Conservation (phyloP, 2,113 vertebrate species). For the Miniopterus natalensis region DNA sequence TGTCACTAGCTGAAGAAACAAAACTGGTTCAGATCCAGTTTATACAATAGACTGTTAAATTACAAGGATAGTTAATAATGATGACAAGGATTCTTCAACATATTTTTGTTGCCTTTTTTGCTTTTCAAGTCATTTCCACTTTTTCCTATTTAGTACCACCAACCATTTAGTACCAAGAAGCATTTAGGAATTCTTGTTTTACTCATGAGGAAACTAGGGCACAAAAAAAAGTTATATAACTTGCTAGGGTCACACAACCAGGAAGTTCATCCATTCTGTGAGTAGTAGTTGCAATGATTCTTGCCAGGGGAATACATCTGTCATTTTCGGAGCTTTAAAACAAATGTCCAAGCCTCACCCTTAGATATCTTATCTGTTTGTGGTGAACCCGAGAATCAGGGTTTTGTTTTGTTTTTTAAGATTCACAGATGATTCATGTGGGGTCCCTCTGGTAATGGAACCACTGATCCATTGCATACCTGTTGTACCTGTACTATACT, state of each 20-base stretch:
- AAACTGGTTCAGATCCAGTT: slow-evolving; percentile 26
- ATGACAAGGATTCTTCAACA: neutral
- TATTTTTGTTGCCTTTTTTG: slow-evolving; percentile 25
- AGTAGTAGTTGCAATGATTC: neutral
- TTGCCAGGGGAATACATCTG: neutral
- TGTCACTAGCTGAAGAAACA: slow-evolving; percentile 27
- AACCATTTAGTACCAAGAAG: slow-evolving; percentile 31
- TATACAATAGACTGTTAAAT: neutral
- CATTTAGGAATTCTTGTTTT: slow-evolving; percentile 50
- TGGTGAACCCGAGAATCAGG: neutral
- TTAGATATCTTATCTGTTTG: neutral
- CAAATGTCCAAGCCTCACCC: neutral
- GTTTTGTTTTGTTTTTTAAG: neutral
- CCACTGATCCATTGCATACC: neutral
- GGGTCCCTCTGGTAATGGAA: neutral
- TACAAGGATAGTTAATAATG: slow-evolving; percentile 10
- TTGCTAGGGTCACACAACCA: neutral
- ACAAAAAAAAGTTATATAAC: neutral
- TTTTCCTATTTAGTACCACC: slow-evolving; percentile 39
- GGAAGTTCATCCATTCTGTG: neutral
- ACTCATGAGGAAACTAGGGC: neutral
- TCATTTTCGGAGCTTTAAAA: neutral
- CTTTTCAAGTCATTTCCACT: slow-evolving; percentile 37
- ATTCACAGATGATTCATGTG: neutral
- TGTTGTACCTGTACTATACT: neutral